phyloP scores from a whole-genome alignment of 2,113 vertebrate species.

The Ibidorhyncha struthersii region DNA sequence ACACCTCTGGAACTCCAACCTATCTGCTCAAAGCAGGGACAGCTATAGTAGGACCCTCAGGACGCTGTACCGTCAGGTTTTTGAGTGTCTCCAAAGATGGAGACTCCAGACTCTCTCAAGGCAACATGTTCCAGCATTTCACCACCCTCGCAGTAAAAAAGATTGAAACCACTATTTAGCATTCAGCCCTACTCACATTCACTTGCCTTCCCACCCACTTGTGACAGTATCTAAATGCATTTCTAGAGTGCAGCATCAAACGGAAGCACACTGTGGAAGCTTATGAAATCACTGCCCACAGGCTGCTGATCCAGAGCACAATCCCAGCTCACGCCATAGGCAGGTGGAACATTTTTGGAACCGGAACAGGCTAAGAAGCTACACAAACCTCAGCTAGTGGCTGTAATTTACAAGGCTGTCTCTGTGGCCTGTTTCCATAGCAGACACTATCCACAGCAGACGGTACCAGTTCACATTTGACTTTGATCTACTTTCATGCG shows the following conservation, averaged over 20 bases:
- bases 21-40: neutral
- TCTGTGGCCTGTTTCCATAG: neutral
- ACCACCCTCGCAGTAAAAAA: neutral
- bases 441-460: neutral
- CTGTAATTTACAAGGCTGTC: neutral
- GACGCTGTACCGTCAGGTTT: neutral
- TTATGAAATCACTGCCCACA: neutral
- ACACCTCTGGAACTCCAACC: neutral
- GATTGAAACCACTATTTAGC: neutral
- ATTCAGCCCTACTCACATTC: neutral
- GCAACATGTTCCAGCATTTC: neutral
- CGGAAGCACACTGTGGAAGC: neutral
- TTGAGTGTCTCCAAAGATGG: neutral
- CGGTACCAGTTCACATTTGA: neutral
- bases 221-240: accelerated
- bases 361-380: neutral
- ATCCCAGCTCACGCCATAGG: accelerated
- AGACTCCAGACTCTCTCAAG: neutral
- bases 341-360: neutral
- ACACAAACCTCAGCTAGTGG: neutral
- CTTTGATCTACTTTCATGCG: neutral
- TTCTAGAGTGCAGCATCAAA: neutral
- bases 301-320: neutral
- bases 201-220: neutral
- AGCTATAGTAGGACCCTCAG: neutral